Base-by-base conservation (phyloP, 2,797 vertebrate genomes). In the Halcyon badia region DNA sequence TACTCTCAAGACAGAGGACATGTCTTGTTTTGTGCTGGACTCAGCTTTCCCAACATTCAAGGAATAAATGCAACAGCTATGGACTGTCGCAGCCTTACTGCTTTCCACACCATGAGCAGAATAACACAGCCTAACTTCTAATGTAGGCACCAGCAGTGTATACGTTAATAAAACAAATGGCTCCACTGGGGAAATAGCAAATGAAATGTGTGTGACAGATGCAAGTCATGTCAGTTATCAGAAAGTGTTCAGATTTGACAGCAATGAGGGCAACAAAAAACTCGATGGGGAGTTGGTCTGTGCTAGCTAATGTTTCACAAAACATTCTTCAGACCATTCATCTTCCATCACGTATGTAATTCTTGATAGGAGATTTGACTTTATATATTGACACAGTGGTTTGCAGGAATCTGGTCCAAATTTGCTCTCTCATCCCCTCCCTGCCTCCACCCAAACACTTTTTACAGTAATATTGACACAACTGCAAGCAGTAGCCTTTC, bases 401-500 rank as follows among this genome's bases (percentile, higher is more conserved):
- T 85, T 56, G 22, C 61, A 83, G 61, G 57, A 92, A 78, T 81
- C 33, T 75, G 57, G 44, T 72, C 65, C 72, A 86, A 91, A 95
- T 71, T 12, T 75, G 15, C 28, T 25, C 85, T 87, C 64, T 78
- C 79, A 51, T 88, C 69, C 83, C 22, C 52, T 61, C 60, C 18
- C 26, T 3, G 0, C 44, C 87, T 91, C 85, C 49, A 6, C 91
- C 91, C 83, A 76, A 92, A 92, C 81, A 35, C 81, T 76, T 81
- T 90, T 77, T 41, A 51, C 85, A 81, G 84, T 91, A 95, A 90
- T 94, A 94, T 93, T 96, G 94, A 96, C 91, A 93, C 87, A 97
- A 96, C 57, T 91, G 91, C 69, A 79, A 93, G 76, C 2, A 71
- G 92, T 7, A 71, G 61, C 73, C 58, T 72, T 75, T 54, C 96